phyloP scores from a whole-genome alignment of 2,888 invertebrate genomes.

The Lysandra coridon region DNA sequence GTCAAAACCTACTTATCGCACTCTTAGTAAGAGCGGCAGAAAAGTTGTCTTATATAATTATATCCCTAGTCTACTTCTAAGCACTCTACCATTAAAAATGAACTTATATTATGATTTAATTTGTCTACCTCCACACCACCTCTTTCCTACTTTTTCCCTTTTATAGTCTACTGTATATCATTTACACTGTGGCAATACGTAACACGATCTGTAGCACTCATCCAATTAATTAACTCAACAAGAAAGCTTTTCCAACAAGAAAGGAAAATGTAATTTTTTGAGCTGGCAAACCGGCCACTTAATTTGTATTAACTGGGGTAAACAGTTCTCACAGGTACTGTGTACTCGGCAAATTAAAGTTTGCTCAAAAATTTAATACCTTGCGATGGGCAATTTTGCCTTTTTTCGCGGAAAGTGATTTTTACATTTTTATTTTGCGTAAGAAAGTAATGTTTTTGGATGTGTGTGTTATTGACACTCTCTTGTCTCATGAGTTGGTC shows the following conservation, averaged over 20 bases:
- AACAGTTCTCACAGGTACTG: slow-evolving; percentile 5
- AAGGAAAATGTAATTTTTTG: slow-evolving; percentile 9
- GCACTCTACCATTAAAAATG: too few species aligned
- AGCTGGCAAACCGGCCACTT: slow-evolving; percentile 5
- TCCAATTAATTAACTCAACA: slow-evolving; percentile 14
- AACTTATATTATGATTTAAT: too few species aligned
- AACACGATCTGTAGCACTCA: slow-evolving; percentile 2
- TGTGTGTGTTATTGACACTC: too few species aligned
- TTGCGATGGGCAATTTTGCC: not conserved
- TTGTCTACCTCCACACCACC: too few species aligned
- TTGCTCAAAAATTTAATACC: not conserved
- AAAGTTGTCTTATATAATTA: too few species aligned
- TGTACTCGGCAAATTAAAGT: slow-evolving; percentile 6
- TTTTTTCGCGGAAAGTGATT: not conserved
- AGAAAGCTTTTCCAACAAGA: slow-evolving; percentile 12
- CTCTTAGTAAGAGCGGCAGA: too few species aligned
- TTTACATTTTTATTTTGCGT: not conserved
- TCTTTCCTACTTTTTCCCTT: too few species aligned
- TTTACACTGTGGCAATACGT: not conserved
- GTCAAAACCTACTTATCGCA: too few species aligned
- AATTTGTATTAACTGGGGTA: slow-evolving; percentile 4
- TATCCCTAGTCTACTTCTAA: too few species aligned
- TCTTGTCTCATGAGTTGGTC: too few species aligned
- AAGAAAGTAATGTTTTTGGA: not conserved
- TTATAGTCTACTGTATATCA: not conserved